Conservation (phyloP, 2,888 invertebrate genomes). For the Digitonthophagus gazella region DNA sequence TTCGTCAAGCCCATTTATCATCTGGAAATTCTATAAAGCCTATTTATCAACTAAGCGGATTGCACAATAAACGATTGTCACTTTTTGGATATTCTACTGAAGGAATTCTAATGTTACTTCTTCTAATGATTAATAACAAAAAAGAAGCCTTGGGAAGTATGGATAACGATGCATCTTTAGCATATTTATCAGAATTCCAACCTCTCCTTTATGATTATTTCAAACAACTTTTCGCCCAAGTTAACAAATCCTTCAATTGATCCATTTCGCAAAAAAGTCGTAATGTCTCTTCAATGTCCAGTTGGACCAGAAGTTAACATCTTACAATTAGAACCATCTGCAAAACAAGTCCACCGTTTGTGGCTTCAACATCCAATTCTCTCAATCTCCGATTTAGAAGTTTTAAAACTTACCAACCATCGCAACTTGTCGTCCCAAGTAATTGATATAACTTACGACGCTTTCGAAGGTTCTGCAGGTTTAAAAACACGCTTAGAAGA, state of each 20-base stretch:
- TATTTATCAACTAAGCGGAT: constrained; percentile 55
- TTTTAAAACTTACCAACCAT: constrained; percentile 78
- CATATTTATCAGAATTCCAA: constrained; percentile 93
- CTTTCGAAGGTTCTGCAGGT: constrained; percentile 70
- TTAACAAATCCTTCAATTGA: constrained; percentile 99
- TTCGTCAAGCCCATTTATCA: constrained; percentile 62
- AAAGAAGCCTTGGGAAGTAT: constrained; percentile 98
- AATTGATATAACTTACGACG: constrained; percentile 83
- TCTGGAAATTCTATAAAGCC: constrained; percentile 45
- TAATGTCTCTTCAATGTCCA: constrained; percentile 97
- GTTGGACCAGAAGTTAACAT: constrained; percentile 96
- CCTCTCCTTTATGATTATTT: constrained; percentile 96
- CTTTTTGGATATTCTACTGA: constrained; percentile 94
- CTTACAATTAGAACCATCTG: constrained; percentile 82
- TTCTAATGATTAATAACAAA: constrained; percentile 92
- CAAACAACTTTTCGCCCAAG: constrained; percentile 98
- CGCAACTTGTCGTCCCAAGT: constrained; percentile 85
- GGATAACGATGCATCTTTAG: constrained; percentile 98
- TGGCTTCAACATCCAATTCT: constrained; percentile 93
- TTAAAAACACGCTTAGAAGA: constrained; percentile 76
- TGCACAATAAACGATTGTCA: constrained; percentile 79
- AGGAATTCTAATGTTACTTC: constrained; percentile 86
- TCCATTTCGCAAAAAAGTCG: constrained; percentile 97
- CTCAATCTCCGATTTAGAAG: constrained; percentile 85
- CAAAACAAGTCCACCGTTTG: constrained; percentile 80